Base-by-base conservation (phyloP, 1,140 invertebrate species). In the Drosophila oshimai region DNA sequence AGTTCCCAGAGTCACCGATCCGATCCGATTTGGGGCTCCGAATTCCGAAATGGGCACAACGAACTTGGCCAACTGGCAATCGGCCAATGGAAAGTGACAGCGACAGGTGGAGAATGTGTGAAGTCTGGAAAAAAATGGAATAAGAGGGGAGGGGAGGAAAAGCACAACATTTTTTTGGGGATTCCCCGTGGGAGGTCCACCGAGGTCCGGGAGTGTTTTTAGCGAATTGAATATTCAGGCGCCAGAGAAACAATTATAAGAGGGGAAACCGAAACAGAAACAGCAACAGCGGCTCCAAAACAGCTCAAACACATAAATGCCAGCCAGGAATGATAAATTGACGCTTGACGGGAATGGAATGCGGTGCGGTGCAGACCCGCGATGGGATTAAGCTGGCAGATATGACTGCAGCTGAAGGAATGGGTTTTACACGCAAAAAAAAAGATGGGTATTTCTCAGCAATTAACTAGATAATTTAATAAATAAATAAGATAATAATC, bases 161-260 rank as follows among this genome's bases (percentile, higher is more conserved):
- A 42, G 7, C 15, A 71, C 47, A 71, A 69, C 45, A 50, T 39
- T 24, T 54, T 46, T 13, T n/a, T n/a, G n/a, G n/a, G 34, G 50
- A 46, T 54, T 58, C 46, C 31, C 54, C 7, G 42, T 46, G 58
- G 46, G 47, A 50, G 62, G 28, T 17, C 24, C 36, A 28, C 2
- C 26, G 4, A 5, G n/a, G 13, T 26, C 18, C 33, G 37, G 12
- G 12, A 15, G n/a, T 41, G 29, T 68, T 42, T 65, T 51, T 42
- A 44, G 18, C 44, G 74, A 73, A 73, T 78, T 78, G 51, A 84
- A 83, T 73, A 60, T 55, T n/a, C n/a, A n/a, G n/a, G n/a, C n/a
- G 31, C 33, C 44, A 29, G 33, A 29, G 58, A 73, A 57, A 69
- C 74, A 83, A 83, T 83, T 74, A 73, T 53, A 50, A 42, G 50